Evolutionary conservation across 2,113 vertebrate genomes (phyloP).

Genomic region (Alligator sinensis): DNA sequence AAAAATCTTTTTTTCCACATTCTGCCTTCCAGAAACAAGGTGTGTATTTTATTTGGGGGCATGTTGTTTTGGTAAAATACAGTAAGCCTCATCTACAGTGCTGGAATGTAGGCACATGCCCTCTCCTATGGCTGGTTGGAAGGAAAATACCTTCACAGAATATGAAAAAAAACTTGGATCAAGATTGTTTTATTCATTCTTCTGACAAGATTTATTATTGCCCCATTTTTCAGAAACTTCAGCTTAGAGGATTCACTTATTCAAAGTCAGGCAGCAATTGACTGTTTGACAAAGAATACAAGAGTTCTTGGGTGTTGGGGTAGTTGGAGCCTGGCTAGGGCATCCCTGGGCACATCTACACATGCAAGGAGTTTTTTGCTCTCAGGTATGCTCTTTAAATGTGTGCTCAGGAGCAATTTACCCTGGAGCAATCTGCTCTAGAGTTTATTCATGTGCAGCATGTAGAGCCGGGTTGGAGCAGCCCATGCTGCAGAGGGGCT

Average conservation of each 20-base stretch:
- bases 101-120: not conserved
- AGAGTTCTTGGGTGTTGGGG: not conserved
- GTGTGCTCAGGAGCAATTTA: too few species aligned
- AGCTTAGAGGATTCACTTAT: not conserved
- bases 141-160: too few species aligned
- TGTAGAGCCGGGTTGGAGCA: too few species aligned
- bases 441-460: too few species aligned
- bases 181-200: not conserved
- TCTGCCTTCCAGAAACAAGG: too few species aligned
- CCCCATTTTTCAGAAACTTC: not conserved
- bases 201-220: not conserved
- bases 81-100: not conserved
- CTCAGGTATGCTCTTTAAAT: too few species aligned
- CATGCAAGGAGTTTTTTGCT: too few species aligned
- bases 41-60: too few species aligned
- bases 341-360: not conserved
- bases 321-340: rapidly evolving
- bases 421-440: too few species aligned
- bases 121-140: not conserved
- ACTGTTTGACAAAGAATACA: not conserved
- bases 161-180: not conserved
- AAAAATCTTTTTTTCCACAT: too few species aligned
- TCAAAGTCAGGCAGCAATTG: not conserved
- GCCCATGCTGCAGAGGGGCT: too few species aligned
- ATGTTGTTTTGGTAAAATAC: not conserved